Evolutionary conservation across 1,140 invertebrate genomes (phyloP).

Genomic region (Drosophila albomicans): DNA sequence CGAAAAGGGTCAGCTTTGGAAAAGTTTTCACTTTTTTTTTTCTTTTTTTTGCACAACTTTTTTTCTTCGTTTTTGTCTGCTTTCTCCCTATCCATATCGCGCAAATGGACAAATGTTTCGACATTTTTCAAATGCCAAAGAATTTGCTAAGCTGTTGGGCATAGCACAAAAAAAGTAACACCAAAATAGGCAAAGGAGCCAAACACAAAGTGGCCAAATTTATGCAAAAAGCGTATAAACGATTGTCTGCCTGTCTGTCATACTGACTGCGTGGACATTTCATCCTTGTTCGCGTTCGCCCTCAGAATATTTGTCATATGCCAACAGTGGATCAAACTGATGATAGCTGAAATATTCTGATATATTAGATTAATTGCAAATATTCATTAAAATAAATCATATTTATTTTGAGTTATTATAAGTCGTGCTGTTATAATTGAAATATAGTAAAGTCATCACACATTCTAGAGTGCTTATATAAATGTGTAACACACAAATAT

Average conservation of each 20-base stretch:
- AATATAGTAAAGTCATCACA: neutral
- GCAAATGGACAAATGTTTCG: conserved; percentile 74
- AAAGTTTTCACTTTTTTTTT: conserved; percentile 61
- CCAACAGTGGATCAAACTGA: conserved; percentile 29
- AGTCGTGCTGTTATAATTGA: neutral
- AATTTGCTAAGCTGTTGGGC: conserved; percentile 59
- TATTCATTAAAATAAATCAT: neutral
- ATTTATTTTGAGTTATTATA: neutral
- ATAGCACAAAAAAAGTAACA: conserved; percentile 30
- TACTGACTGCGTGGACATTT: conserved; percentile 22
- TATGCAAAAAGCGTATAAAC: conserved; percentile 64
- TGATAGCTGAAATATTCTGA: neutral
- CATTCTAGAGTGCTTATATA: too few relatives aligned
- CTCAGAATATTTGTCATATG: conserved; percentile 44
- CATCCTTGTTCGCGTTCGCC: conserved; percentile 50
- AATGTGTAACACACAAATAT: too few relatives aligned
- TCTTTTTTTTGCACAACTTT: conserved; percentile 23
- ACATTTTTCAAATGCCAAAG: conserved; percentile 73
- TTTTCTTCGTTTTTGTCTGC: conserved; percentile 31
- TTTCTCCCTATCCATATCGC: conserved; percentile 36
- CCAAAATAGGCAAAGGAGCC: conserved; percentile 28
- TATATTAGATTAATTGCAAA: conserved; percentile 1
- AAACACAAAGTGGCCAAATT: conserved; percentile 76
- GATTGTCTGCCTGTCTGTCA: conserved; percentile 42
- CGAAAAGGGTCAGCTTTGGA: conserved; percentile 69